Evolutionary conservation across 2,797 vertebrate species (phyloP).

Genomic region (Cephalopachus bancanus): DNA sequence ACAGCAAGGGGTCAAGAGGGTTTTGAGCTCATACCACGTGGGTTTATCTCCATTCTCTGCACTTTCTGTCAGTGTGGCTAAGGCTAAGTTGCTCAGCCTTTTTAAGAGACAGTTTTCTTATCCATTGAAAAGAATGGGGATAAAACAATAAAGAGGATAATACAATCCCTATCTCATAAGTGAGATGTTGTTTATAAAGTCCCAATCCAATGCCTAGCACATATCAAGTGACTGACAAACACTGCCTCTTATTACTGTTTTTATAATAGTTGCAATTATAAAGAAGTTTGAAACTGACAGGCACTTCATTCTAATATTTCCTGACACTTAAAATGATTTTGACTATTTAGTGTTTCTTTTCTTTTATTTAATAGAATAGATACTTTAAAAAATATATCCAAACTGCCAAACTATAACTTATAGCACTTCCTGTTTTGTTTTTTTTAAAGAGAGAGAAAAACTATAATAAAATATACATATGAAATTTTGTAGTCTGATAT

Average conservation of each 20-base stretch:
- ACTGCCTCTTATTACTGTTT: background rate
- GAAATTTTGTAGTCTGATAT: conserved; percentile 1
- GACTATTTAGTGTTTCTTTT: background rate
- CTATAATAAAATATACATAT: background rate
- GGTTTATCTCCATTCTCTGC: background rate
- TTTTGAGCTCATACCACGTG: background rate
- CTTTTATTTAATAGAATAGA: background rate
- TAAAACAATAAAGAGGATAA: background rate
- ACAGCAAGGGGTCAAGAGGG: background rate
- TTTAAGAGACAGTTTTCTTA: background rate
- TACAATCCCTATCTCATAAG: background rate
- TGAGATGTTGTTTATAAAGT: background rate
- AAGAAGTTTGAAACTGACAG: conserved; percentile 1
- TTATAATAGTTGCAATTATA: conserved; percentile 24
- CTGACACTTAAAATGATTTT: conserved; percentile 50
- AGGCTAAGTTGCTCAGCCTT: background rate
- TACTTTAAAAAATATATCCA: background rate
- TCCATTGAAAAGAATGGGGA: background rate
- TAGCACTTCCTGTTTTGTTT: background rate
- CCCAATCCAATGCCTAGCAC: background rate
- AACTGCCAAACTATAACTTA: background rate
- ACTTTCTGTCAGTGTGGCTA: background rate
- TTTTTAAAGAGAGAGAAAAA: background rate
- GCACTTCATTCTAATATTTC: background rate
- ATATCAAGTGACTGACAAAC: background rate